A percentile compares a stretch with the other conserved stretches of the same genome.
Evolutionary conservation across 1,140 invertebrate species (phyloP).

Genomic region (Chelonus insularis): DNA sequence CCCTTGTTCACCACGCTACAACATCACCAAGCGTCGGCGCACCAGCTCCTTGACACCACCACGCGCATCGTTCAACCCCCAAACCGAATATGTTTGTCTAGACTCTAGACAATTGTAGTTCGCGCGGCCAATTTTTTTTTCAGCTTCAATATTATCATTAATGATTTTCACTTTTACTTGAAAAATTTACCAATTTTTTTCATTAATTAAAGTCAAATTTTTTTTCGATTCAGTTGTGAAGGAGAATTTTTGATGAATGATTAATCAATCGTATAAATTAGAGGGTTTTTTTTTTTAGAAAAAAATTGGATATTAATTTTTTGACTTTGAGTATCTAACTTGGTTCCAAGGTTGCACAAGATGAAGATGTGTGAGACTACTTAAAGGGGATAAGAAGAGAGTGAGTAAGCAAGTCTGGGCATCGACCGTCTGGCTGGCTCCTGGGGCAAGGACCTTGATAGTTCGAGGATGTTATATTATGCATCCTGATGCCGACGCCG

Average conservation of each 20-base stretch:
- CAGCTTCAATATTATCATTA: neutral
- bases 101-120: constrained; percentile 16
- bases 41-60: constrained; percentile 1
- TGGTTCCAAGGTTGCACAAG: neutral
- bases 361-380: neutral
- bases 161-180: neutral
- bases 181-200: neutral
- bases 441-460: constrained; percentile 56
- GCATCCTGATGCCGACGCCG: constrained; percentile 25
- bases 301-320: no score
- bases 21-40: constrained; percentile 22
- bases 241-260: no score
- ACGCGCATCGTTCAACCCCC: constrained; percentile 6
- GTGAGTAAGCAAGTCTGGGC: constrained; percentile 41
- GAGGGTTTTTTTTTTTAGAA: no score
- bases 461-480: constrained; percentile 12
- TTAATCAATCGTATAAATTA: no score
- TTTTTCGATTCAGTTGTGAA: no score
- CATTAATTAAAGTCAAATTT: no score
- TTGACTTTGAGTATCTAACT: no score
- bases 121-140: neutral
- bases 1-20: constrained; percentile 2
- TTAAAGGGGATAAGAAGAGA: neutral
- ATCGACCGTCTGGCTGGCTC: constrained; percentile 53
- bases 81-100: constrained; percentile 4